Percentiles rank a stretch among this genome's conserved stretches.
phyloP scores from a whole-genome alignment of 2,888 invertebrate genomes.

The Caenorhabditis sp. region DNA sequence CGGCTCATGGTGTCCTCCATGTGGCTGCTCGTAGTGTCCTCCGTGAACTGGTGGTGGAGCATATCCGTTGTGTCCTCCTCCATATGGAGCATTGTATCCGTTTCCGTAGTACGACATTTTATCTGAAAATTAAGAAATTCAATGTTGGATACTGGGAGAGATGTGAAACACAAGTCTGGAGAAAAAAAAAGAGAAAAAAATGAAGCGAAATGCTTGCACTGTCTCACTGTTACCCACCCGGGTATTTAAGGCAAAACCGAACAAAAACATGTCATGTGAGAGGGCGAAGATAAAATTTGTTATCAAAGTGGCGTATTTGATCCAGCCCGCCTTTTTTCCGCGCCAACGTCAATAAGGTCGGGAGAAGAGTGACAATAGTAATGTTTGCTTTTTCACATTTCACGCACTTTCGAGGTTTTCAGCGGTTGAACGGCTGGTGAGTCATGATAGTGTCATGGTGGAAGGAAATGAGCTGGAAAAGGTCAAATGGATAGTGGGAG shows the following conservation, averaged over 20 bases:
- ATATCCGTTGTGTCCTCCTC: constrained; percentile 31
- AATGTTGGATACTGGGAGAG: too few species aligned
- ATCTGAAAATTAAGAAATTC: constrained; percentile 3
- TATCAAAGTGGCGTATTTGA: constrained; percentile 22
- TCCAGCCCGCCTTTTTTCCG: constrained; percentile 22
- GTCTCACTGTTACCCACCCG: not conserved
- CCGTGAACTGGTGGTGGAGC: constrained; percentile 40
- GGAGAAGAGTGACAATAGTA: constrained; percentile 28
- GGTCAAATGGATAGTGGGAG: too few species aligned
- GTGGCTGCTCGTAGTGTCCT: constrained; percentile 30
- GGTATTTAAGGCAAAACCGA: constrained; percentile 20
- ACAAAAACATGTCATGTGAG: constrained; percentile 38
- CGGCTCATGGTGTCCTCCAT: constrained; percentile 32
- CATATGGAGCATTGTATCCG: constrained; percentile 31
- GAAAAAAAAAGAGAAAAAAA: constrained; percentile 4
- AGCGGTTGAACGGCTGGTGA: not conserved
- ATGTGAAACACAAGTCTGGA: not conserved
- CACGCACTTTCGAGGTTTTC: not conserved
- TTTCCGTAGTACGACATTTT: constrained; percentile 38
- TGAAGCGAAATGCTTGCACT: constrained; percentile 3
- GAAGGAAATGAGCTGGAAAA: too few species aligned
- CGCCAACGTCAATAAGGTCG: constrained; percentile 19
- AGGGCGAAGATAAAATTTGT: constrained; percentile 23
- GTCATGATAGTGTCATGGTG: too few species aligned
- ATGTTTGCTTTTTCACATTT: constrained; percentile 41